Evolutionary conservation across 2,113 vertebrate genomes (phyloP), one percentile per base, ranked within the genome.

Genomic region (Centropus unirufus): DNA sequence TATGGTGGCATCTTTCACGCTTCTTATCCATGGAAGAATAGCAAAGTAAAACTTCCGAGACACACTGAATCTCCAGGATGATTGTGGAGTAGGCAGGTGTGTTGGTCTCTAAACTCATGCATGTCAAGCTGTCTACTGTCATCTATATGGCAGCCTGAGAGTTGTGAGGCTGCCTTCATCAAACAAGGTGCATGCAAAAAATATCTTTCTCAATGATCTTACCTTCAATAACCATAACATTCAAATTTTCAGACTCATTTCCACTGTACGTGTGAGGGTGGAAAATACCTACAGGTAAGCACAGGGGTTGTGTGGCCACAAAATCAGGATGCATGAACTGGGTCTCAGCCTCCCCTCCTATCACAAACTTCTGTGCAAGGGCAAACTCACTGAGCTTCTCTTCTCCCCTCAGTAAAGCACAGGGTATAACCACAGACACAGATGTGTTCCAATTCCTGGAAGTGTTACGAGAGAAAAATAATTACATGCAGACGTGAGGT

Each of bases 231-330:
- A 82, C 13, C 29, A n/a, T 44, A 26, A 9, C 18, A 9, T 57
- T 78, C 34, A 32, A 12, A 47, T 64, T 72, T 83, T 44, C 63
- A 73, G n/a, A 69, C 27, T 73, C 40, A 88, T 52, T 88, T 26
- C 14, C 18, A 17, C 10, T 58, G 23, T 16, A 73, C 17, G 7
- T 1, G 0, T 14, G 30, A 83, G 21, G 26, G 27, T 21, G 29
- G 42, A 67, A 87, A 66, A 55, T 12, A 30, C 1, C 39, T 46
- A 19, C 51, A 47, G 57, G 51, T 32, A 21, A 74, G 22, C 6
- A 3, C 16, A 12, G 23, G 26, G 17, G 10, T 63, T 0, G 0
- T 39, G 61, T 70, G 59, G 52, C 58, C 54, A 40, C 15, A 23
- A 27, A 69, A 74, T 2, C 11, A 32, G 39, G 26, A 24, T 36